A percentile compares a stretch with the other conserved stretches of the same genome.
Conservation (phyloP, 1,140 invertebrate species). For the Propsilocerus akamusi region DNA sequence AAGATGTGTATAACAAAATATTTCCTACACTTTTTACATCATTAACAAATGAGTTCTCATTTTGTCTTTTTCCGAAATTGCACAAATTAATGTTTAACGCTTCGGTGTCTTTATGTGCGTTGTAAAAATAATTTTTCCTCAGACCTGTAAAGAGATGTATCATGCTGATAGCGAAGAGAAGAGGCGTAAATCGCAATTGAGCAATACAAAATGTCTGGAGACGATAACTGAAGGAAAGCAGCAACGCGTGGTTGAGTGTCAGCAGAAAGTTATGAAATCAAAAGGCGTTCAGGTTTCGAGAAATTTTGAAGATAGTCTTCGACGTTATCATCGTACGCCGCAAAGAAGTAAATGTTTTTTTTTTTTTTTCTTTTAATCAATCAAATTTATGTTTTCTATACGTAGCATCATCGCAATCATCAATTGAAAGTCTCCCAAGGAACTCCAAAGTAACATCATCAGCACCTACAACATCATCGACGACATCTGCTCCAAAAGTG, state of each 20-base stretch:
- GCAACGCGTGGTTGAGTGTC: background rate
- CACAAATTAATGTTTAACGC: no score
- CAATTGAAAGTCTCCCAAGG: background rate
- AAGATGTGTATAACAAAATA: no score
- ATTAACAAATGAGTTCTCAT: no score
- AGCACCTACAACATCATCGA: background rate
- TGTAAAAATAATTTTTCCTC: no score
- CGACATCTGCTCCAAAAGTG: no score
- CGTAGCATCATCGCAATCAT: background rate
- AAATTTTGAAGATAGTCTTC: background rate
- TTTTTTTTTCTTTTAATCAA: background rate
- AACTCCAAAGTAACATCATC: background rate
- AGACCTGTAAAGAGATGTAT: conserved; percentile 1
- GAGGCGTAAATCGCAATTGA: background rate
- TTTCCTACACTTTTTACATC: no score
- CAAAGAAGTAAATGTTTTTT: background rate
- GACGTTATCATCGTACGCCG: background rate
- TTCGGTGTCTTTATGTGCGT: no score
- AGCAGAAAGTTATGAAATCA: conserved; percentile 5
- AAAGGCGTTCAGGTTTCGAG: conserved; percentile 1
- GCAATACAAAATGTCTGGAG: background rate
- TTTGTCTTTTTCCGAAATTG: no score
- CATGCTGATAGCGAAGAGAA: conserved; percentile 1
- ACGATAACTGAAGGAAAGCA: background rate
- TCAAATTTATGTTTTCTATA: background rate